These are phyloP conservation scores for Dissostichus mawsoni DNA, from an alignment of 2,113 vertebrate genomes.

Conservation along the genomic window DNA sequence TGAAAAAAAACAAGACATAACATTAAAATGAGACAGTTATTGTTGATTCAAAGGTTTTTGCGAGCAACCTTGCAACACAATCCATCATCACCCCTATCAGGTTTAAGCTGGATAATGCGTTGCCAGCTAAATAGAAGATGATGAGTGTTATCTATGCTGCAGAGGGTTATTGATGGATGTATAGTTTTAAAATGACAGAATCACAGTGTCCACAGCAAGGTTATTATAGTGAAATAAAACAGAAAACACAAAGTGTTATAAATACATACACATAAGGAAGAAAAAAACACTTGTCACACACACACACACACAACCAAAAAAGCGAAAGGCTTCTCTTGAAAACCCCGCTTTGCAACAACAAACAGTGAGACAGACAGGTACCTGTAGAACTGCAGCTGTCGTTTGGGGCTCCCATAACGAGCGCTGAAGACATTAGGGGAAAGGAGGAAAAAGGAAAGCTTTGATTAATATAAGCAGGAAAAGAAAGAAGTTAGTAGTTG, in stretches of 20 bases:
- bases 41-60: slow-evolving; percentile 62
- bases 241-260: background rate
- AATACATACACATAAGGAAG: background rate
- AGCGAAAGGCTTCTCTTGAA: background rate
- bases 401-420: slow-evolving; percentile 99
- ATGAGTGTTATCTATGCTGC: slow-evolving; percentile 48
- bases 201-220: slow-evolving; percentile 46
- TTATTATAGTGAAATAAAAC: slow-evolving; percentile 36
- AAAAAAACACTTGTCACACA: background rate
- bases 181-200: slow-evolving; percentile 70
- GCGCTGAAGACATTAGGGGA: slow-evolving; percentile 89
- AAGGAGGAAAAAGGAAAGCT: slow-evolving; percentile 54
- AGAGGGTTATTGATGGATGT: slow-evolving; percentile 55
- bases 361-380: slow-evolving; percentile 78
- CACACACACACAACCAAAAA: background rate
- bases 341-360: background rate
- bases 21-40: slow-evolving; percentile 28
- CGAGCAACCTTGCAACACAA: slow-evolving; percentile 63
- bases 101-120: slow-evolving; percentile 63
- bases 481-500: slow-evolving; percentile 41
- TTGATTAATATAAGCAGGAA: slow-evolving; percentile 57
- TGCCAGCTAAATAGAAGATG: slow-evolving; percentile 67
- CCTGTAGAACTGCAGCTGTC: slow-evolving; percentile 99
- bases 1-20: background rate
- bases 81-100: slow-evolving; percentile 55